Conservation (phyloP, 2,113 vertebrate genomes). For the Pseudorhombus dupliciocellatus region DNA sequence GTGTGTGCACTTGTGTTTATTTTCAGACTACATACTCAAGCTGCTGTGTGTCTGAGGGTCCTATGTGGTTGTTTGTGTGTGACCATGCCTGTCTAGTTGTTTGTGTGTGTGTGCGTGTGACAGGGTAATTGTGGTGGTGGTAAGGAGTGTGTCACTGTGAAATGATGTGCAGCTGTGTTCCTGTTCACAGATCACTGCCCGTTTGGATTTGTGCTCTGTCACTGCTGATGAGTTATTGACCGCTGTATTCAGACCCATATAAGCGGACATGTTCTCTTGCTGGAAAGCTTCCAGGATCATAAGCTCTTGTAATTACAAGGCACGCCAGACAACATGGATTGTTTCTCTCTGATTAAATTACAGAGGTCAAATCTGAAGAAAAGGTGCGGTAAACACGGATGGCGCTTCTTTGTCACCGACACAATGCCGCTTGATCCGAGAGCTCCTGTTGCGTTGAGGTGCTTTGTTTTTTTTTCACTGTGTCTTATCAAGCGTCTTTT, state of each 20-base stretch:
- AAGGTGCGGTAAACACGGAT: neutral
- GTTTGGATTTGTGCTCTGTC: conserved; percentile 52
- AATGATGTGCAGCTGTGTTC: conserved; percentile 25
- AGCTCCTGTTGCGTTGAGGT: conserved; percentile 9
- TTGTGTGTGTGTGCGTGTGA: neutral
- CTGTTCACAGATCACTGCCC: conserved; percentile 57
- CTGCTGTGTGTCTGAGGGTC: neutral
- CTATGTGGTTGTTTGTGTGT: neutral
- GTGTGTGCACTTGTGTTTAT: neutral
- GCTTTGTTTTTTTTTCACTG: conserved; percentile 8
- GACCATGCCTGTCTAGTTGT: neutral
- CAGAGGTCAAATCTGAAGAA: conserved; percentile 53
- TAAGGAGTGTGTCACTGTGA: conserved; percentile 31
- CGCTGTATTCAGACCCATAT: conserved; percentile 45
- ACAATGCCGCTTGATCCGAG: conserved; percentile 16
- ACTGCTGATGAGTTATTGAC: conserved; percentile 74
- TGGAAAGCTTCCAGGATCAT: conserved; percentile 48
- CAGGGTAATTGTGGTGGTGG: conserved; percentile 19
- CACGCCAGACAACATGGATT: conserved; percentile 35
- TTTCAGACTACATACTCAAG: neutral
- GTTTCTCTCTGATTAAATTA: conserved; percentile 58
- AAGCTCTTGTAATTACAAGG: conserved; percentile 59
- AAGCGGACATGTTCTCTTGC: conserved; percentile 50
- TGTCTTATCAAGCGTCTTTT: conserved; percentile 1
- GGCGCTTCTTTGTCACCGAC: conserved; percentile 17